Evolutionary conservation across 1,140 invertebrate genomes (phyloP).

Genomic region (Drosophila pandora): DNA sequence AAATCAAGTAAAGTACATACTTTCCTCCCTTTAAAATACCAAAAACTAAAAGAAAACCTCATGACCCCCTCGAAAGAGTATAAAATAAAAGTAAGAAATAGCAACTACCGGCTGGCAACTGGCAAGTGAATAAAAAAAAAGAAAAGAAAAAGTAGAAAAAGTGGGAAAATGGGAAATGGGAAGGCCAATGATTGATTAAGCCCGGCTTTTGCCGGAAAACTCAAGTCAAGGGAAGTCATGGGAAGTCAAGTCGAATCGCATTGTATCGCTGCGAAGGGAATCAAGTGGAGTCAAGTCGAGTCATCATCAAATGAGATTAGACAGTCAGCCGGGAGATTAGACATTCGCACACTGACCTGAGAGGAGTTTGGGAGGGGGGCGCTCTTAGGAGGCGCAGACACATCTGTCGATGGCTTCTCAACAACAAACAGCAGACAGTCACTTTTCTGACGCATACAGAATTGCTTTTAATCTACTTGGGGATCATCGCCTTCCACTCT

Average conservation of each 20-base stretch:
- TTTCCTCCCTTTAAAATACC: too few species aligned
- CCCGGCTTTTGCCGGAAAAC: conserved; percentile 10
- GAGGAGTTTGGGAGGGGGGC: neutral
- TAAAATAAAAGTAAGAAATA: neutral
- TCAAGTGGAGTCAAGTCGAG: conserved; percentile 57
- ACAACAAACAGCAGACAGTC: conserved; percentile 4
- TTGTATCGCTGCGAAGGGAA: conserved; percentile 13
- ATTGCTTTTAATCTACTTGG: conserved; percentile 42
- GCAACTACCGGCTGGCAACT: too few species aligned
- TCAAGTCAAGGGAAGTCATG: neutral
- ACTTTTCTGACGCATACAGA: conserved; percentile 29
- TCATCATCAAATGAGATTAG: conserved; percentile 69
- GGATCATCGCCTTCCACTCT: too few species aligned
- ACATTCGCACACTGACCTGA: conserved; percentile 45
- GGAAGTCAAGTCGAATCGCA: conserved; percentile 14
- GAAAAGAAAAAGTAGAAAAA: conserved; percentile 12
- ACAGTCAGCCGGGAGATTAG: conserved; percentile 53
- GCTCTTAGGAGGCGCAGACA: conserved; percentile 1
- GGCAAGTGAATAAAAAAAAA: neutral
- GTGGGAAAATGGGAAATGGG: conserved; percentile 20
- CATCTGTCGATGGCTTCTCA: conserved; percentile 45
- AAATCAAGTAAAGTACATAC: too few species aligned
- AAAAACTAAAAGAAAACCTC: too few species aligned
- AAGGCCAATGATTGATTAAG: conserved; percentile 63
- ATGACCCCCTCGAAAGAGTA: neutral